Conservation (phyloP, 2,113 vertebrate genomes). For the Passer domesticus region DNA sequence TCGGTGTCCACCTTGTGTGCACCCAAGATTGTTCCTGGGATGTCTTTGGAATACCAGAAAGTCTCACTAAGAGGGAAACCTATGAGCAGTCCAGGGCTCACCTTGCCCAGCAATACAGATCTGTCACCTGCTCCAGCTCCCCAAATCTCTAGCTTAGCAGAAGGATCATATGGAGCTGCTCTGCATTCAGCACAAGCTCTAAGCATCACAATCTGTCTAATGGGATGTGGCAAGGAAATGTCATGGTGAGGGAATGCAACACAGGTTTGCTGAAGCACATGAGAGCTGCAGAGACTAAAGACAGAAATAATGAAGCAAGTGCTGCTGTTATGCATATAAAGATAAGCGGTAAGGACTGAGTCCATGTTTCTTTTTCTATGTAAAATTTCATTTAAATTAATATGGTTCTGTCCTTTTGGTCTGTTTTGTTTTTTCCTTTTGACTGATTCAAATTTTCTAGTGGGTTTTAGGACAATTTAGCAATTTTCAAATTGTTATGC, state of each 20-base stretch:
- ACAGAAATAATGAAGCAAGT: not conserved
- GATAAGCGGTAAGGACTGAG: not conserved
- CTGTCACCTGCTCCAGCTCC: not conserved
- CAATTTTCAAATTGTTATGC: not conserved
- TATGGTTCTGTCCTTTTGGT: accelerated
- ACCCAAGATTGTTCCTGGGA: not conserved
- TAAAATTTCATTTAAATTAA: not conserved
- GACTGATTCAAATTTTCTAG: not conserved
- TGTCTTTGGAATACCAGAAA: not conserved
- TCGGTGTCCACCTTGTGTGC: accelerated
- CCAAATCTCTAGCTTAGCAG: not conserved
- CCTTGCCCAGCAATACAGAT: not conserved
- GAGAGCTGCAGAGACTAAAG: not conserved
- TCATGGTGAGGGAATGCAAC: not conserved
- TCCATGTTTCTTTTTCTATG: not conserved
- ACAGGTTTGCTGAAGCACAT: not conserved
- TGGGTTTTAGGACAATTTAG: not conserved
- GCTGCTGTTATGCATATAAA: not conserved
- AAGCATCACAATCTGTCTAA: not conserved
- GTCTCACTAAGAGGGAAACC: not conserved
- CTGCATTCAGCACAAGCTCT: not conserved
- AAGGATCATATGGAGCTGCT: accelerated
- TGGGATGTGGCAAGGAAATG: not conserved
- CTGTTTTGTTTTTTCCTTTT: not conserved
- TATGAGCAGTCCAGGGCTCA: not conserved